These are phyloP conservation scores for Drosophila kambysellisi DNA, from an alignment of 2,888 invertebrate genomes.

Conservation along the genomic window DNA sequence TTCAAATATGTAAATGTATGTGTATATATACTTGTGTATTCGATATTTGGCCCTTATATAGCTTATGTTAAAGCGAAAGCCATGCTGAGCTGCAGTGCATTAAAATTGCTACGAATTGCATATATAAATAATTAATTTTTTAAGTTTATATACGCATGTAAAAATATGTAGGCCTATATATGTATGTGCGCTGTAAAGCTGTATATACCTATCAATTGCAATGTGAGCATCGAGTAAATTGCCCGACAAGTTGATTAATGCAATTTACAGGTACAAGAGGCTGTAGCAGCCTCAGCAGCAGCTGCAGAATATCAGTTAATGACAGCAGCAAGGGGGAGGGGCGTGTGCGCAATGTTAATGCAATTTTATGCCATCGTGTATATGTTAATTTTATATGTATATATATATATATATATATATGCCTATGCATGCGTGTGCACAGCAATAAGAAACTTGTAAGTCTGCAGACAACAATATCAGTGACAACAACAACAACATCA, in stretches of 20 bases:
- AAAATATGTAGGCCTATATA: conserved; percentile 4
- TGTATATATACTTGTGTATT: not conserved
- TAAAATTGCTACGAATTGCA: conserved; percentile 27
- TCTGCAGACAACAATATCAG: conserved; percentile 56
- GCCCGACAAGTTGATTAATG: conserved; percentile 72
- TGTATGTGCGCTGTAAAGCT: not conserved
- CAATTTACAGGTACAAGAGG: conserved; percentile 56
- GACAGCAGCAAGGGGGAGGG: conserved; percentile 41
- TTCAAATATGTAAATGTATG: not conserved
- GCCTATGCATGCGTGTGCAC: conserved; percentile 23
- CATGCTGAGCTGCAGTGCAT: conserved; percentile 25
- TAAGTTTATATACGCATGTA: conserved; percentile 6
- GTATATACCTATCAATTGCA: conserved; percentile 29
- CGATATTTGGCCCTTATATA: not conserved
- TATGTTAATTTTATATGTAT: conserved; percentile 6
- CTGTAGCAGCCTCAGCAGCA: conserved; percentile 15
- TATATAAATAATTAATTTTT: conserved; percentile 41
- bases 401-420: not conserved
- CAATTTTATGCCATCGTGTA: conserved; percentile 49
- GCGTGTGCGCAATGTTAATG: conserved; percentile 73
- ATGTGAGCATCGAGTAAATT: conserved; percentile 57
- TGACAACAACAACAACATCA: conserved; percentile 34
- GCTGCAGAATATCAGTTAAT: conserved; percentile 56
- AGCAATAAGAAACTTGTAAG: conserved; percentile 75
- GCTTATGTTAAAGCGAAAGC: conserved; percentile 17